These are phyloP conservation scores for Oreochromis grahami DNA, from an alignment of 2,797 vertebrate species.

Conservation along the genomic window DNA sequence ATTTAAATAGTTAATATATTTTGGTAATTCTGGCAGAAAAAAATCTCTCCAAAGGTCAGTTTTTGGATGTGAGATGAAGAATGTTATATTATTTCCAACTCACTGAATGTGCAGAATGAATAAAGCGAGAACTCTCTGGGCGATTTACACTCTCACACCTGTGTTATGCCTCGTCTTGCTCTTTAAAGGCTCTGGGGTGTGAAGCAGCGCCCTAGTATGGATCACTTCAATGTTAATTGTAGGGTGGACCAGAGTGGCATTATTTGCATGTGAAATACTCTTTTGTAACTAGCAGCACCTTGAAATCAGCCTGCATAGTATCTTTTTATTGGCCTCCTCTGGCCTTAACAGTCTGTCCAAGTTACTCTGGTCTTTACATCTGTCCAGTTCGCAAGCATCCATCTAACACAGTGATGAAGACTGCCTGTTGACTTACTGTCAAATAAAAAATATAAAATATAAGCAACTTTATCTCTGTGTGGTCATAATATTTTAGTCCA, in stretches of 20 bases:
- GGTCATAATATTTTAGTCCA: neutral
- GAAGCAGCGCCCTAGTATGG: neutral
- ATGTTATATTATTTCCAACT: conserved; percentile 22
- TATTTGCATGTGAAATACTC: neutral
- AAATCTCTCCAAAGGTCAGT: neutral
- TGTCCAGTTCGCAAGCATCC: neutral
- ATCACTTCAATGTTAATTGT: conserved; percentile 40
- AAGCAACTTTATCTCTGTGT: neutral
- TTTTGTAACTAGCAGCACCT: neutral
- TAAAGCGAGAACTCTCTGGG: conserved; percentile 7
- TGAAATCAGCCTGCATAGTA: neutral
- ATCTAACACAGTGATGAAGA: neutral
- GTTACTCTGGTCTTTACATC: neutral
- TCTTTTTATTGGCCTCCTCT: neutral
- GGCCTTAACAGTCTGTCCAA: neutral
- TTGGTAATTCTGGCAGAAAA: neutral
- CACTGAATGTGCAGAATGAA: conserved; percentile 13
- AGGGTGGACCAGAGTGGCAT: neutral
- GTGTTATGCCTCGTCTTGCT: neutral
- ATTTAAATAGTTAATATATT: neutral
- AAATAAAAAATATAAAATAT: neutral
- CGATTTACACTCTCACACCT: conserved; percentile 18
- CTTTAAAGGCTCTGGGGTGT: neutral
- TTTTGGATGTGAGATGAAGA: neutral
- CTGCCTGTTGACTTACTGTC: neutral